phyloP scores from a whole-genome alignment of 2,113 vertebrate species.

The Microcebus lehilahytsara region DNA sequence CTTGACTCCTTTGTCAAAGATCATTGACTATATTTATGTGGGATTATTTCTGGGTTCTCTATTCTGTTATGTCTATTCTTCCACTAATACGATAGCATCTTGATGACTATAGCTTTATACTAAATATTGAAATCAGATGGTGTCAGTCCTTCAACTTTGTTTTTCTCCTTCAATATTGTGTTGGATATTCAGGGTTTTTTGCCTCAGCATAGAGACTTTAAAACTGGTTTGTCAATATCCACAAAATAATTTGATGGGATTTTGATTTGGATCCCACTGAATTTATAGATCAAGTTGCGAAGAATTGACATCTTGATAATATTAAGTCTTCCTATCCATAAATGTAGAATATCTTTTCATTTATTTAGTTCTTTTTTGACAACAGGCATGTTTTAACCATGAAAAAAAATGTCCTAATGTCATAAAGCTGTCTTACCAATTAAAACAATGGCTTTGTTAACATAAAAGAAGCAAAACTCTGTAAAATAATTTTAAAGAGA shows the following conservation, averaged over 20 bases:
- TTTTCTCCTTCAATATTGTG: background rate
- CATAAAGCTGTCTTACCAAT: background rate
- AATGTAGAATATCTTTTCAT: background rate
- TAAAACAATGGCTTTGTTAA: background rate
- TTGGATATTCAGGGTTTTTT: background rate
- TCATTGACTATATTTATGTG: background rate
- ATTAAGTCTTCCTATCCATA: background rate
- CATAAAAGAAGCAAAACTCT: too few relatives aligned
- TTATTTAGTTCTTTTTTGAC: background rate
- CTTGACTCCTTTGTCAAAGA: background rate
- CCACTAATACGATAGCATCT: background rate
- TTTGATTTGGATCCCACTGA: background rate
- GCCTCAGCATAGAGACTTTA: background rate
- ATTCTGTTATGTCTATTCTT: background rate
- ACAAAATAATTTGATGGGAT: background rate
- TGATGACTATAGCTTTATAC: background rate
- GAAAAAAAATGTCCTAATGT: background rate
- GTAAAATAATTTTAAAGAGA: too few relatives aligned
- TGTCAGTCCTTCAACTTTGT: background rate
- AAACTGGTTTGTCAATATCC: background rate
- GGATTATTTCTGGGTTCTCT: background rate
- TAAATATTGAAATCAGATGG: background rate
- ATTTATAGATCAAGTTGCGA: background rate
- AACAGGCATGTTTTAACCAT: background rate
- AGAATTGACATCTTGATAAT: background rate